Conservation (phyloP, 1,140 invertebrate species). For the Sarcophaga peregrina region DNA sequence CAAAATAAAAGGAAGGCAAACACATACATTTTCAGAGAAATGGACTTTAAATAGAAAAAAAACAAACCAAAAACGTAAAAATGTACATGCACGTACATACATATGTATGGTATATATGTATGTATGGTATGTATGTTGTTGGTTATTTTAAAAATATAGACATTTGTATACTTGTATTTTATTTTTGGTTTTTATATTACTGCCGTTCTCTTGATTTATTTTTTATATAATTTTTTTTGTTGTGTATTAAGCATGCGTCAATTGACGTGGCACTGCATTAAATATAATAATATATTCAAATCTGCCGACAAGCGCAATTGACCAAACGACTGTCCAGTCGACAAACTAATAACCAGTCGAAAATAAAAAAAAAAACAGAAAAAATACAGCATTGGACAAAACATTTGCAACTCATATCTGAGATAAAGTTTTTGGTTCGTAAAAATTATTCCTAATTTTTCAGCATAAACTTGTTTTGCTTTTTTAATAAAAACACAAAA, state of each 20-base stretch:
- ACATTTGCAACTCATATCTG: no score
- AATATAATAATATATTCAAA: background rate
- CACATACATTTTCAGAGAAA: background rate
- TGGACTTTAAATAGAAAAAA: background rate
- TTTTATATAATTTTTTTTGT: slow-evolving; percentile 1
- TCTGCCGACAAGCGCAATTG: background rate
- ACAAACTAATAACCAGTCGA: background rate
- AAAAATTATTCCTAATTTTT: no score
- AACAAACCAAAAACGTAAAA: background rate
- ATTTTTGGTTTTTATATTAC: background rate
- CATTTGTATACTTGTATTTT: background rate
- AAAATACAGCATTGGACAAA: background rate
- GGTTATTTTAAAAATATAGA: background rate
- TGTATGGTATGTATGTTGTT: slow-evolving; percentile 25
- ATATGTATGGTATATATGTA: slow-evolving; percentile 2
- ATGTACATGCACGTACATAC: background rate
- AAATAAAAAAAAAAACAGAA: slow-evolving; percentile 10
- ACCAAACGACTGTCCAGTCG: background rate
- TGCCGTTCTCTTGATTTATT: background rate
- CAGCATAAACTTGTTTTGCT: no score
- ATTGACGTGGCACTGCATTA: slow-evolving; percentile 21
- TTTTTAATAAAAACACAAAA: no score
- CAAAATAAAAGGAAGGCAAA: background rate
- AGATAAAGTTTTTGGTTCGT: no score
- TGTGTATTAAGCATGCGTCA: slow-evolving; percentile 36